Percentiles rank a stretch among this genome's conserved stretches.
These are phyloP conservation scores for Pocillopora meandrina DNA, from an alignment of 92 coral and sea anemone genomes.

Conservation along the genomic window DNA sequence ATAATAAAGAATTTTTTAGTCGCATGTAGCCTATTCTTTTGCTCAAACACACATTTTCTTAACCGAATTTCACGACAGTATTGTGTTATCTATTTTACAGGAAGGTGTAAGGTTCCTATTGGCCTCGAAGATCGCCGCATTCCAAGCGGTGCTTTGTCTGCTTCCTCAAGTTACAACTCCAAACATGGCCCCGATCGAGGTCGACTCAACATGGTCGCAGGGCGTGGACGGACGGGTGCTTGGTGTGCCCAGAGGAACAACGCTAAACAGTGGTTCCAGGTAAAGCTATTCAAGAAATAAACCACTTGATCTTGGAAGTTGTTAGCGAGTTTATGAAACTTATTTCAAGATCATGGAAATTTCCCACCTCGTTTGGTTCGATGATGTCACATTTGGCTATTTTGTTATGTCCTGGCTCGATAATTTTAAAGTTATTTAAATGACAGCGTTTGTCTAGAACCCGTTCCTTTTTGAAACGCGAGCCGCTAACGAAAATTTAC, in stretches of 20 bases:
- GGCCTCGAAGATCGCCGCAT: constrained; percentile 84
- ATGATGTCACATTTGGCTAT: too few species aligned
- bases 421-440: too few species aligned
- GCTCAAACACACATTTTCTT: too few species aligned
- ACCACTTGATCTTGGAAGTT: too few species aligned
- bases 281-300: background rate
- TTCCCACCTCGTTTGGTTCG: too few species aligned
- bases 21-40: background rate
- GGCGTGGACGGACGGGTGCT: constrained; percentile 77
- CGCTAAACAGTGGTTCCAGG: constrained; percentile 83
- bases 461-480: too few species aligned
- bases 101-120: constrained; percentile 65
- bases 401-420: too few species aligned
- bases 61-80: too few species aligned
- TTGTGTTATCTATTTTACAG: constrained; percentile 15
- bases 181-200: constrained; percentile 75
- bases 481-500: too few species aligned
- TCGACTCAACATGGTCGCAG: constrained; percentile 74
- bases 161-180: constrained; percentile 70
- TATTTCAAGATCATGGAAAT: too few species aligned
- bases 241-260: constrained; percentile 83
- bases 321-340: too few species aligned
- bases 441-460: too few species aligned
- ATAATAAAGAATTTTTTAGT: background rate
- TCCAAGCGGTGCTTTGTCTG: constrained; percentile 77